Conservation (phyloP, 2,113 vertebrate species). For the Cynopterus brachyotis region DNA sequence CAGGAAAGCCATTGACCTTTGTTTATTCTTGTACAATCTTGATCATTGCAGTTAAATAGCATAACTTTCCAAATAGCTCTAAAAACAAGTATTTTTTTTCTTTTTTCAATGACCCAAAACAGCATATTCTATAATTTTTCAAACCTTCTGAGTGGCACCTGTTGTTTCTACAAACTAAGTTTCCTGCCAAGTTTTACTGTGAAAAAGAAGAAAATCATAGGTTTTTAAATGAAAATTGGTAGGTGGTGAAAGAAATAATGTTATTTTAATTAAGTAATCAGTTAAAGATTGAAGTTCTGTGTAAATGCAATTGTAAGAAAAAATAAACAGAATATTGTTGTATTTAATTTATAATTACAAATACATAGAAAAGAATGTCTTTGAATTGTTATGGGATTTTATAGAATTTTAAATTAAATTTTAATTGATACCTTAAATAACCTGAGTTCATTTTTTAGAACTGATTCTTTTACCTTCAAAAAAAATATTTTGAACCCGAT, state of each 20-base stretch:
- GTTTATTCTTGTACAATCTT: not conserved
- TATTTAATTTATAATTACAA: slow-evolving; percentile 22
- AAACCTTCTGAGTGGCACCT: not conserved
- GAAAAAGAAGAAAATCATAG: slow-evolving; percentile 32
- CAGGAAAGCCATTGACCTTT: not conserved
- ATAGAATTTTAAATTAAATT: not conserved
- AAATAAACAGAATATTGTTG: not conserved
- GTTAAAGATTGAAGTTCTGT: not conserved
- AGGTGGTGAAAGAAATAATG: not conserved
- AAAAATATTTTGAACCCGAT: not conserved
- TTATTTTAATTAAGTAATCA: slow-evolving; percentile 43
- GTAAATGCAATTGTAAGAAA: slow-evolving; percentile 1
- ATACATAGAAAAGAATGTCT: not conserved
- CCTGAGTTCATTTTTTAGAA: not conserved
- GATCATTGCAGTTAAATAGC: not conserved
- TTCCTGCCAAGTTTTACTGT: slow-evolving; percentile 38
- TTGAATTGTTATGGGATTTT: not conserved
- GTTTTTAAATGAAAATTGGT: slow-evolving; percentile 43
- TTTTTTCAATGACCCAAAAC: not conserved
- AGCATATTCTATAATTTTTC: not conserved
- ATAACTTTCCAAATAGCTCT: not conserved
- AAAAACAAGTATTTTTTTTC: not conserved
- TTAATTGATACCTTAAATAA: not conserved
- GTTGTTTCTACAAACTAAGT: slow-evolving; percentile 27
- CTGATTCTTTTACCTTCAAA: not conserved